phyloP scores from a whole-genome alignment of 2,888 invertebrate genomes.

The Scaptomyza polygonia region DNA sequence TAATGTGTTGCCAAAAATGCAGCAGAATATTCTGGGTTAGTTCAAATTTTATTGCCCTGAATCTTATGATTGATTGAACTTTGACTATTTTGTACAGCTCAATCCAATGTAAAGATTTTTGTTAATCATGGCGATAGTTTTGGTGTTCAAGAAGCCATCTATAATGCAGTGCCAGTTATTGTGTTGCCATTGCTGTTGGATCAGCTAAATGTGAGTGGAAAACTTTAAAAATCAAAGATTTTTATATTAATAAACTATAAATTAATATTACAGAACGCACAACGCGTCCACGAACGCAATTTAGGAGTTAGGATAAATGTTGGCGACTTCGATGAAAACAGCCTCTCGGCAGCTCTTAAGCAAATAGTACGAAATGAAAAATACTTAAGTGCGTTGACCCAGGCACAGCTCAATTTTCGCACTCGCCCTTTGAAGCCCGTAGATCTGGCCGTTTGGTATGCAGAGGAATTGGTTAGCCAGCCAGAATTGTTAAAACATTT shows the following conservation, averaged over 20 bases:
- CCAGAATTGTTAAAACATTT: constrained; percentile 43
- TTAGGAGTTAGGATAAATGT: constrained; percentile 47
- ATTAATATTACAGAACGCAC: constrained; percentile 50
- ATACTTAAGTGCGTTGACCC: constrained; percentile 12
- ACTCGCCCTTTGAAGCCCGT: constrained; percentile 41
- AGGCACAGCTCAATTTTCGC: constrained; percentile 50
- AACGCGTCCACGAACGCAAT: constrained; percentile 54
- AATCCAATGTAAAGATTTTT: constrained; percentile 70
- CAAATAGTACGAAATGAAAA: constrained; percentile 20
- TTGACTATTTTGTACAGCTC: constrained; percentile 45
- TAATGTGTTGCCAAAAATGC: constrained; percentile 38
- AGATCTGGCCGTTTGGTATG: constrained; percentile 65
- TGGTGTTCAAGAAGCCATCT: constrained; percentile 75
- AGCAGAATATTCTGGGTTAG: constrained; percentile 73
- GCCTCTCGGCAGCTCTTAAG: constrained; percentile 32
- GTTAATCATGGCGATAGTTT: constrained; percentile 80
- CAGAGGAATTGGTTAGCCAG: constrained; percentile 51
- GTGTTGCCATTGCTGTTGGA: constrained; percentile 78
- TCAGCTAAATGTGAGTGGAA: constrained; percentile 67
- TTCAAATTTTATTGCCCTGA: accelerated
- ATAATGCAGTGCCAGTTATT: constrained; percentile 79
- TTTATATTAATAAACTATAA: no score
- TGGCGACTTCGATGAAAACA: not conserved
- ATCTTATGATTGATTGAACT: not conserved
- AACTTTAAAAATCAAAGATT: not conserved